phyloP scores from a whole-genome alignment of 2,888 invertebrate species.

The Ectobius pallidus region DNA sequence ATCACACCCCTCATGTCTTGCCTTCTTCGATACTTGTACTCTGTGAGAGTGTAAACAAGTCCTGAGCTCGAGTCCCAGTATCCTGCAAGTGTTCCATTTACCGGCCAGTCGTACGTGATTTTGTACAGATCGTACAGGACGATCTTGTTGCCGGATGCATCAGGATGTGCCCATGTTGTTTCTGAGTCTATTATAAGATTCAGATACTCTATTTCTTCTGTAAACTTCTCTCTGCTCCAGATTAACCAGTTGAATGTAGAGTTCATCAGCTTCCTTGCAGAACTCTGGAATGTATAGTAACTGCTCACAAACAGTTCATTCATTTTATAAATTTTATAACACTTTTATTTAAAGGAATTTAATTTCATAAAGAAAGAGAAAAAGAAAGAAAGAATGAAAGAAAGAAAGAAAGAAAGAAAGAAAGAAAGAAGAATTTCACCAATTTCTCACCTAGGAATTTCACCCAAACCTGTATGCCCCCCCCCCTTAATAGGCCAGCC shows the following conservation, averaged over 20 bases:
- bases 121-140: constrained; percentile 50
- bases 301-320: too few relatives aligned
- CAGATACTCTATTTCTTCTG: constrained; percentile 34
- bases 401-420: too few relatives aligned
- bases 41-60: constrained; percentile 44
- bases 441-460: too few relatives aligned
- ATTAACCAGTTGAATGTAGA: constrained; percentile 50
- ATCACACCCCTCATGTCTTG: constrained; percentile 11
- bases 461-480: too few relatives aligned
- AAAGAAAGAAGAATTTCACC: too few relatives aligned
- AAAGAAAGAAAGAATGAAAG: too few relatives aligned
- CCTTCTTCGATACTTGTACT: constrained; percentile 49
- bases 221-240: constrained; percentile 43
- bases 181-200: constrained; percentile 49
- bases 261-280: constrained; percentile 42
- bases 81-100: constrained; percentile 43
- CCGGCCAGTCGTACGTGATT: constrained; percentile 39
- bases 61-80: constrained; percentile 46
- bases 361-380: too few relatives aligned
- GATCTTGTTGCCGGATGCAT: constrained; percentile 39
- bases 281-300: constrained; percentile 29
- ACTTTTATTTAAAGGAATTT: too few relatives aligned
- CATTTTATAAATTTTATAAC: too few relatives aligned
- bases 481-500: too few relatives aligned
- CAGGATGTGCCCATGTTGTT: constrained; percentile 45